Evolutionary conservation across 2,113 vertebrate genomes (phyloP).

Genomic region (Leptodactylus fuscus): DNA sequence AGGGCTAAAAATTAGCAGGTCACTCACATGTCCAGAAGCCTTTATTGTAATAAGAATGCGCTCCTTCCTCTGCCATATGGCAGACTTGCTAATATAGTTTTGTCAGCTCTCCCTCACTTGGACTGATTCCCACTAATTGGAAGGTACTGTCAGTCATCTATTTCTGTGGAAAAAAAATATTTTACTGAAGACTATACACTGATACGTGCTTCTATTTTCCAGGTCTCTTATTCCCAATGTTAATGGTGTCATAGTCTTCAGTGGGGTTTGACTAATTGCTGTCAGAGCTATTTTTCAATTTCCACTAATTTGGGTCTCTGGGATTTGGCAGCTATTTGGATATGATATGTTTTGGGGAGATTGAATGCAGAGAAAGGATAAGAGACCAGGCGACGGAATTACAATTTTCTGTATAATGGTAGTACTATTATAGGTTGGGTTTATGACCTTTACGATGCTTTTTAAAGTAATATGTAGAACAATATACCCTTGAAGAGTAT

Average conservation of each 20-base stretch:
- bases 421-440: background rate
- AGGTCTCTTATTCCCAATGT: conserved; percentile 60
- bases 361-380: conserved; percentile 33
- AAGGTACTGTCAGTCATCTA: conserved; percentile 58
- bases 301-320: conserved; percentile 51
- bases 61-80: conserved; percentile 41
- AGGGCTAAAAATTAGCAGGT: conserved; percentile 38
- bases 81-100: conserved; percentile 48
- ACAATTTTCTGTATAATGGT: background rate
- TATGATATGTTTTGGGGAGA: conserved; percentile 24
- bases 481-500: background rate
- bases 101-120: conserved; percentile 60
- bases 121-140: conserved; percentile 56
- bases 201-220: conserved; percentile 51
- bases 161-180: conserved; percentile 49
- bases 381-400: conserved; percentile 10
- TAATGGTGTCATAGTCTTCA: conserved; percentile 59
- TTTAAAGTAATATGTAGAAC: conserved; percentile 6
- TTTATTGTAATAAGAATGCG: conserved; percentile 26
- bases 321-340: conserved; percentile 52
- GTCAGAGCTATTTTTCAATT: conserved; percentile 56
- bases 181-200: conserved; percentile 47
- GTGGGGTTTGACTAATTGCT: conserved; percentile 59
- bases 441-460: background rate
- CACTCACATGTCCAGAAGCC: conserved; percentile 48